These are phyloP conservation scores for Lanius collurio DNA, from an alignment of 2,113 vertebrate species.

Conservation along the genomic window DNA sequence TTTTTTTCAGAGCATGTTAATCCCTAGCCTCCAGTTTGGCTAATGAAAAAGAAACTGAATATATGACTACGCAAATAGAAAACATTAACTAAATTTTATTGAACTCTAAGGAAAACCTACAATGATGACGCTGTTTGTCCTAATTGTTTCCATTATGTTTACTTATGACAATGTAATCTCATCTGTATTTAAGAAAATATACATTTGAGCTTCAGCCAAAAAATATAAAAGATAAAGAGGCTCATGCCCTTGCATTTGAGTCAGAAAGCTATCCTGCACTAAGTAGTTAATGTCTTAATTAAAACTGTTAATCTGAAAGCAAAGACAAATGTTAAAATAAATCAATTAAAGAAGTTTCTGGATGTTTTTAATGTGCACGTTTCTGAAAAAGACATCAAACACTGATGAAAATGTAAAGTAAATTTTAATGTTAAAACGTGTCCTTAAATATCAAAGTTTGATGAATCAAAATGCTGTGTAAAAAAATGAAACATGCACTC, in stretches of 20 bases:
- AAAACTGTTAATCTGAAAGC: background rate
- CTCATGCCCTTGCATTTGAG: background rate
- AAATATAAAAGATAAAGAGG: background rate
- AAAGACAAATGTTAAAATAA: background rate
- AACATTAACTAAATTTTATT: background rate
- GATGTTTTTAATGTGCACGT: fast-evolving
- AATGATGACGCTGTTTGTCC: background rate
- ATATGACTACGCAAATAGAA: background rate
- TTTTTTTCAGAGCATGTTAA: background rate
- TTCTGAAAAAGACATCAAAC: background rate
- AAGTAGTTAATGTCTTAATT: background rate
- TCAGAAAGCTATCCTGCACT: background rate
- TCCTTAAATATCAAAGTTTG: background rate
- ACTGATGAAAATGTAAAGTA: background rate
- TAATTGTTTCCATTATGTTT: background rate
- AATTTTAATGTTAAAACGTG: background rate
- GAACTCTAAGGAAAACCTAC: background rate
- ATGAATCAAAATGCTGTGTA: background rate
- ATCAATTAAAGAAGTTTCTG: background rate
- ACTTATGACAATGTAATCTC: background rate
- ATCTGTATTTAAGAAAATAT: background rate
- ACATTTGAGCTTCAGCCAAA: background rate
- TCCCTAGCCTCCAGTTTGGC: background rate
- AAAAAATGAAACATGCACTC: background rate
- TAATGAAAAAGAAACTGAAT: background rate